These are phyloP conservation scores for Mixornis gularis DNA, from an alignment of 2,113 vertebrate species.

Conservation along the genomic window DNA sequence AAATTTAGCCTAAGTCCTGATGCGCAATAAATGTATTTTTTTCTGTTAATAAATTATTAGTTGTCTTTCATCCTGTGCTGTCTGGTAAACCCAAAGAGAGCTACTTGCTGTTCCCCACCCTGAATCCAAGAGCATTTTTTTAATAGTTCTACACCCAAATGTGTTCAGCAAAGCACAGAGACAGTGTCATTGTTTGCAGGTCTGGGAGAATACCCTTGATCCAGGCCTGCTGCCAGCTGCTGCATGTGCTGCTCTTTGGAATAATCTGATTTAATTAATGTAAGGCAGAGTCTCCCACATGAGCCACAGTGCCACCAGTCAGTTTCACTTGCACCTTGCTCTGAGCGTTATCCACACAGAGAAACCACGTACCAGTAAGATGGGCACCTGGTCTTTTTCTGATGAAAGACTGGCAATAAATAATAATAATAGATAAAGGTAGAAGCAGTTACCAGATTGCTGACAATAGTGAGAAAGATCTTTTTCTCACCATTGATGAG, in stretches of 20 bases:
- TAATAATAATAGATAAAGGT: background rate
- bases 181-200: background rate
- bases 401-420: background rate
- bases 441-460: background rate
- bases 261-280: background rate
- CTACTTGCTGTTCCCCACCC: background rate
- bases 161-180: background rate
- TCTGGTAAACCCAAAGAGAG: background rate
- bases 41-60: background rate
- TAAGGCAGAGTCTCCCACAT: background rate
- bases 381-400: background rate
- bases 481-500: background rate
- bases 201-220: background rate
- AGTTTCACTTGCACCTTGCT: fast-evolving
- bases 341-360: background rate
- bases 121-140: background rate
- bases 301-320: fast-evolving
- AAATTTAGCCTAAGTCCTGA: background rate
- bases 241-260: background rate
- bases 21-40: background rate
- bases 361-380: fast-evolving
- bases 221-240: background rate
- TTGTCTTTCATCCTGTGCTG: background rate
- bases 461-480: background rate
- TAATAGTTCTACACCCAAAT: background rate